Conservation (phyloP, 1,140 invertebrate species). For the Gonatopus flavifemur region DNA sequence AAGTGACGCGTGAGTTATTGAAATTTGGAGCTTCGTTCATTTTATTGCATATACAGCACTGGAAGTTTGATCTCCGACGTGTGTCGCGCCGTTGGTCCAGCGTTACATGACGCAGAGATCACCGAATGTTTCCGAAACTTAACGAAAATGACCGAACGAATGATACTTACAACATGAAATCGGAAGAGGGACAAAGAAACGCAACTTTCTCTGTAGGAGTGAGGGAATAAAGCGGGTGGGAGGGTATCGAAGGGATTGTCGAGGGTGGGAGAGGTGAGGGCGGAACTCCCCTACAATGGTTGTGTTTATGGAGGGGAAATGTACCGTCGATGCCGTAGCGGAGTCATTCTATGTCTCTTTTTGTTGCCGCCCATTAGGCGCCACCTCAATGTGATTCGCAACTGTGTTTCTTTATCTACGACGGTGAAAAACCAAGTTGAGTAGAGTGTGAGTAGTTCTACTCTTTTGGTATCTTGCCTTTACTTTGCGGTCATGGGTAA, state of each 20-base stretch:
- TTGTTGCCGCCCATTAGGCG: conserved; percentile 58
- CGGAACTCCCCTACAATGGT: conserved; percentile 12
- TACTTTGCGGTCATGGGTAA: no score
- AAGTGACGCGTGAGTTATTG: no score
- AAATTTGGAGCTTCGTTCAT: no score
- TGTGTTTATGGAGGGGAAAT: conserved; percentile 17
- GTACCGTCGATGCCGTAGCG: conserved; percentile 30
- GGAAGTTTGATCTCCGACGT: conserved; percentile 35
- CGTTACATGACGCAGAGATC: conserved; percentile 36
- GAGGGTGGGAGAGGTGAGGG: conserved; percentile 19
- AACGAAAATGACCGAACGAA: conserved; percentile 15
- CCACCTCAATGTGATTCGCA: conserved; percentile 56
- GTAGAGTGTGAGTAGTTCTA: no score
- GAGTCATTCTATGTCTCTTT: conserved; percentile 39
- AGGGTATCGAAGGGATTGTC: no score
- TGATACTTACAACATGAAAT: no score
- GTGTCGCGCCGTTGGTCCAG: conserved; percentile 35
- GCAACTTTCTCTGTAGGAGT: not conserved
- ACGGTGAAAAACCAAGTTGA: conserved; percentile 17
- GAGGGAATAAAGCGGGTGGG: conserved; percentile 11
- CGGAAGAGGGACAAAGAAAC: no score
- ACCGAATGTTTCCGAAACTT: conserved; percentile 31
- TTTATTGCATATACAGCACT: conserved; percentile 33
- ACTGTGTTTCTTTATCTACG: conserved; percentile 54
- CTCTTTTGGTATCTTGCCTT: no score